phyloP scores from a whole-genome alignment of 2,797 vertebrate species.

The Acomys russatus region DNA sequence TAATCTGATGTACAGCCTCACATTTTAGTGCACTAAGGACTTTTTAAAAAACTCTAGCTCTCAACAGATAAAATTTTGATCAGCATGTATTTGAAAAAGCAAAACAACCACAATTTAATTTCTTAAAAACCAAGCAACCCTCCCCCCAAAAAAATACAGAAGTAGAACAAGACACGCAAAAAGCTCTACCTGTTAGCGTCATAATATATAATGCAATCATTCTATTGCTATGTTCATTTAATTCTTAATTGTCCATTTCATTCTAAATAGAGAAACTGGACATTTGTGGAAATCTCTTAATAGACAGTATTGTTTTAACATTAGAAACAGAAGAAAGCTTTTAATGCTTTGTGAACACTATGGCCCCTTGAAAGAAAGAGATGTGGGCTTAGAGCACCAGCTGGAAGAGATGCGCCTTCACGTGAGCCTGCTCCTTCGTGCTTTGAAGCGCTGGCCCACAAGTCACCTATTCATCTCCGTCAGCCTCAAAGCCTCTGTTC shows the following conservation, averaged over 20 bases:
- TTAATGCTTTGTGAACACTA: conserved; percentile 53
- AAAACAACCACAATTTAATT: conserved; percentile 32
- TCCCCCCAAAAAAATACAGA: not conserved
- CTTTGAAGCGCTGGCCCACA: conserved; percentile 55
- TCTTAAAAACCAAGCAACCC: conserved; percentile 25
- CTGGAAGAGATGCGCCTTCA: not conserved
- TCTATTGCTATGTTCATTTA: not conserved
- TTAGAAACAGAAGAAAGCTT: conserved; percentile 51
- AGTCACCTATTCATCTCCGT: conserved; percentile 52
- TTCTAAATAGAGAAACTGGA: not conserved
- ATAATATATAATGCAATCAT: not conserved
- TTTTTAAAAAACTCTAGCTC: conserved; percentile 67
- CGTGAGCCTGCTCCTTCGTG: not conserved
- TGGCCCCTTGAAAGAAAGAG: not conserved
- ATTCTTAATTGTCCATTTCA: conserved; percentile 33
- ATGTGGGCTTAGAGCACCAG: not conserved
- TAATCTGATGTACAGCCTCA: conserved; percentile 69
- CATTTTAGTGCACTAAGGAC: conserved; percentile 43
- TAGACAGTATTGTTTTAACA: not conserved
- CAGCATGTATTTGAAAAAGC: conserved; percentile 48
- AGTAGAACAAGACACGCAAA: not conserved
- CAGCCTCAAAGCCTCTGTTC: conserved; percentile 46
- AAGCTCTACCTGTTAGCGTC: not conserved
- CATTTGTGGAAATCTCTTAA: not conserved
- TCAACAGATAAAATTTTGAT: not conserved